Evolutionary conservation across 2,113 vertebrate genomes (phyloP).

Genomic region (Anolis carolinensis): DNA sequence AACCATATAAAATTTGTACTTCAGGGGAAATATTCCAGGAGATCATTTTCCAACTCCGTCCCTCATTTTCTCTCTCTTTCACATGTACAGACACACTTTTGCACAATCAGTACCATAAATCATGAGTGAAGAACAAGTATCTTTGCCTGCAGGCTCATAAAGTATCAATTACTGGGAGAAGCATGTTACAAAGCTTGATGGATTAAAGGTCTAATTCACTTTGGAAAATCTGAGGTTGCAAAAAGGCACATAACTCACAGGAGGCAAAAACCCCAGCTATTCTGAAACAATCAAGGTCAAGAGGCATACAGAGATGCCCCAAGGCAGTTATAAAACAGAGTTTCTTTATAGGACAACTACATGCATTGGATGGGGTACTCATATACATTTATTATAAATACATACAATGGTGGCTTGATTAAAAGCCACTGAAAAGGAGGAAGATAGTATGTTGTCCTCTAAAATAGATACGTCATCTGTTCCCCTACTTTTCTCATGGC

Average conservation of each 20-base stretch:
- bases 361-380: background rate
- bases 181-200: background rate
- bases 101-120: background rate
- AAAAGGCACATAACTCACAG: background rate
- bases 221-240: background rate
- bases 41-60: background rate
- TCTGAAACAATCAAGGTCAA: background rate
- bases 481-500: too few species aligned
- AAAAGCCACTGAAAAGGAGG: background rate
- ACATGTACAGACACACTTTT: background rate
- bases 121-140: background rate
- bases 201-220: background rate
- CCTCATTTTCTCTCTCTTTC: background rate
- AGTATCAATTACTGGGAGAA: constrained; percentile 15
- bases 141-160: background rate
- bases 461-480: background rate
- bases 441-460: background rate
- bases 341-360: too few species aligned
- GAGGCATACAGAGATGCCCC: background rate
- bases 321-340: background rate
- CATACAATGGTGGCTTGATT: background rate
- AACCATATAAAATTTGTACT: background rate
- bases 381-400: background rate
- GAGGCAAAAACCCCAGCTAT: background rate
- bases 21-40: background rate